A percentile compares a stretch with the other conserved stretches of the same genome.
These are phyloP conservation scores for Sebastes iracundus DNA, from an alignment of 2,797 vertebrate species.

Conservation along the genomic window DNA sequence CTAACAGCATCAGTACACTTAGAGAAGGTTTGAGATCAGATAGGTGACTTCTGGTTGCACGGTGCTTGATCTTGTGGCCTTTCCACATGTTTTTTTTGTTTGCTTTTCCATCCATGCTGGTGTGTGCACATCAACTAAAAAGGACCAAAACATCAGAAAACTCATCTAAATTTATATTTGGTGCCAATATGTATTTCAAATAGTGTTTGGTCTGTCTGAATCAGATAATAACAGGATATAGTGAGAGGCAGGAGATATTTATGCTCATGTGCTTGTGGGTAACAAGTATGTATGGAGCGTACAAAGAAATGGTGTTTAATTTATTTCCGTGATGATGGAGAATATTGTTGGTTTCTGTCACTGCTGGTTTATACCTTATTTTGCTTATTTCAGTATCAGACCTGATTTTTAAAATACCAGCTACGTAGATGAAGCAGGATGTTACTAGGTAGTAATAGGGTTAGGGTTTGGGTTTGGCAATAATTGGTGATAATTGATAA, in stretches of 20 bases:
- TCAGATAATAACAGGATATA: background rate
- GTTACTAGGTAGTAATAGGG: background rate
- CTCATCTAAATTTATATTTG: background rate
- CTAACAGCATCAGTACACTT: conserved; percentile 11
- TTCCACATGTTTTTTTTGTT: background rate
- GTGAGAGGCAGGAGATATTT: background rate
- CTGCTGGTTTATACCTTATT: background rate
- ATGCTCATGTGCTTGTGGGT: background rate
- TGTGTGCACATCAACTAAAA: background rate
- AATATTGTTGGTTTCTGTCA: background rate
- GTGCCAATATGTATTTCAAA: background rate
- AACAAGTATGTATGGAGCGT: background rate
- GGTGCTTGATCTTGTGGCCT: background rate
- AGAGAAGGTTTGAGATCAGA: conserved; percentile 38
- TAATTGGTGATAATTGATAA: background rate
- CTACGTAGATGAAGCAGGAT: background rate
- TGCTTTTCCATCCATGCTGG: conserved; percentile 1
- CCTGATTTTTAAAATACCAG: background rate
- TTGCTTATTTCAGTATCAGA: background rate
- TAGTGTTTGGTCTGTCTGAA: background rate
- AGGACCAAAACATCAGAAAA: background rate
- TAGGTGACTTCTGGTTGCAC: background rate
- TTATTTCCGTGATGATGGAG: background rate
- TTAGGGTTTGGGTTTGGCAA: background rate
- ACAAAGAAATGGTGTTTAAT: background rate